These are phyloP conservation scores for Thalassophryne amazonica DNA, from an alignment of 2,797 vertebrate genomes.

Conservation along the genomic window DNA sequence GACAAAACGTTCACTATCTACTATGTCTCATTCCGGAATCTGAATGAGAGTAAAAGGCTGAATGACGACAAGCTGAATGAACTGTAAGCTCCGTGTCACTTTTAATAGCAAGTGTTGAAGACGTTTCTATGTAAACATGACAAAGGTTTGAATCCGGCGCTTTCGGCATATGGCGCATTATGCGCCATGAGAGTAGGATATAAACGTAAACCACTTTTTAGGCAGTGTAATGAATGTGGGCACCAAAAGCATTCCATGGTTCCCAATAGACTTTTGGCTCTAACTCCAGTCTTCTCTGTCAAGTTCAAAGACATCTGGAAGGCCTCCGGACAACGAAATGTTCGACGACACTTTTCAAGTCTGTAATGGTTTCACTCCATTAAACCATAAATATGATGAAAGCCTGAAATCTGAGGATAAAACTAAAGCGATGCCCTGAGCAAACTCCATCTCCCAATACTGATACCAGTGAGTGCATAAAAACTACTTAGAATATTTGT, in stretches of 20 bases:
- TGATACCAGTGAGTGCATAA: too few relatives aligned
- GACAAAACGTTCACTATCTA: slow-evolving; percentile 22
- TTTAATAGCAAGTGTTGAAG: slow-evolving; percentile 63
- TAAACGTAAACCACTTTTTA: slow-evolving; percentile 23
- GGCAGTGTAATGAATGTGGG: slow-evolving; percentile 2
- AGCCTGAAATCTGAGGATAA: too few relatives aligned
- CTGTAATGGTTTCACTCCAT: too few relatives aligned
- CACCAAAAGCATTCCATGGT: slow-evolving; percentile 1
- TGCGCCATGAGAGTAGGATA: slow-evolving; percentile 23
- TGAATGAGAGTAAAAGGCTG: slow-evolving; percentile 48
- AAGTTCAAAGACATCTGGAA: background rate
- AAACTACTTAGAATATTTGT: too few relatives aligned
- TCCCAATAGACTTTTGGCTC: background rate
- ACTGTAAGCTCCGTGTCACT: slow-evolving; percentile 25
- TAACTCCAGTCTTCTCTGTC: background rate
- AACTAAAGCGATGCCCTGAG: too few relatives aligned
- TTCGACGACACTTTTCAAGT: too few relatives aligned
- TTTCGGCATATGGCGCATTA: slow-evolving; percentile 15
- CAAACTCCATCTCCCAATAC: too few relatives aligned
- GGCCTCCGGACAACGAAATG: too few relatives aligned
- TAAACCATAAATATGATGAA: too few relatives aligned
- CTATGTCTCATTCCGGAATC: slow-evolving; percentile 34
- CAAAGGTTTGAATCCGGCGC: slow-evolving; percentile 43
- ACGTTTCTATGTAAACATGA: slow-evolving; percentile 61
- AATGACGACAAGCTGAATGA: slow-evolving; percentile 47